Percentiles rank a stretch among this genome's conserved stretches.
Conservation (phyloP, 2,797 vertebrate species). For the Odontamblyopus lacepedii region DNA sequence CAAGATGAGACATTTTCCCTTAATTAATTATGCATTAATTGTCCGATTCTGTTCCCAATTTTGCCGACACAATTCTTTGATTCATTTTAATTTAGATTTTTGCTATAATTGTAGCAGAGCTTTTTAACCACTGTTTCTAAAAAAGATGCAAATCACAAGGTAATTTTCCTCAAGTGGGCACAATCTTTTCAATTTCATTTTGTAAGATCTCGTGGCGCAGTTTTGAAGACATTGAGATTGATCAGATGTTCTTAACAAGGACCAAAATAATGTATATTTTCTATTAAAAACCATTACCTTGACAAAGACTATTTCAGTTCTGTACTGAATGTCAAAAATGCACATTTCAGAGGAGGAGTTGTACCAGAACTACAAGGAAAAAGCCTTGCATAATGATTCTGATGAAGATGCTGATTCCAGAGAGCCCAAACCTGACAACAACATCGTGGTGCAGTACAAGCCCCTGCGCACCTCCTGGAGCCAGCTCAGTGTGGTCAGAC, state of each 20-base stretch:
- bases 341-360: constrained; percentile 86
- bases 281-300: background rate
- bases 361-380: constrained; percentile 98
- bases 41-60: too few relatives aligned
- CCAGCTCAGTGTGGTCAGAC: constrained; percentile 90
- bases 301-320: background rate
- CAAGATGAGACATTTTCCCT: too few relatives aligned
- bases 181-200: too few relatives aligned
- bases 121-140: too few relatives aligned
- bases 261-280: background rate
- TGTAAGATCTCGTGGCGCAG: too few relatives aligned
- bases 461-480: constrained; percentile 92
- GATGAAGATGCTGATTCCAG: constrained; percentile 88
- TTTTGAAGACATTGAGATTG: too few relatives aligned
- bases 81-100: too few relatives aligned
- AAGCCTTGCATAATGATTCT: constrained; percentile 92
- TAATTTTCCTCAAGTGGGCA: too few relatives aligned
- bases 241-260: background rate
- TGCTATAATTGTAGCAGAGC: too few relatives aligned
- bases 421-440: constrained; percentile 78
- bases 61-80: too few relatives aligned
- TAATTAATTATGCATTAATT: too few relatives aligned
- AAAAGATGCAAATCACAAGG: too few relatives aligned
- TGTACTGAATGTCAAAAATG: background rate
- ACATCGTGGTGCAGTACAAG: constrained; percentile 86